Evolutionary conservation across 37 sponge, comb jelly and placozoan species (phyloP), one percentile per base, ranked within the genome.

Genomic region (Chondrilla cf. caribensis): DNA sequence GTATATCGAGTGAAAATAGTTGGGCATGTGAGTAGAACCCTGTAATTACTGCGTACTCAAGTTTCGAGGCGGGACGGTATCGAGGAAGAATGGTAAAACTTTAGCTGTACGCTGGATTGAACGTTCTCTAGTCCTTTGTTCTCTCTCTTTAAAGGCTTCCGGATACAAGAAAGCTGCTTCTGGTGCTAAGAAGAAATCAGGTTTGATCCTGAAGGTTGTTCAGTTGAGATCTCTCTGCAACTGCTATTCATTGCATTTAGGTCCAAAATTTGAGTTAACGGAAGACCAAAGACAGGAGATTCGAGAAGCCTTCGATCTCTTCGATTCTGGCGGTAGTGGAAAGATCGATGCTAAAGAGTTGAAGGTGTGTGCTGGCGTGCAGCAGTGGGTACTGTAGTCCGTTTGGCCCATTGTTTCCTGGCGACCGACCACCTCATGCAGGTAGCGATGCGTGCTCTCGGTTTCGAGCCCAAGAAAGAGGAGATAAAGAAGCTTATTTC

Each of bases 221-320:
- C 11, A 14, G 51, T 11, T 47, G 11, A 14, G 51, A 6, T 47
- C 51, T 11, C n/a, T n/a, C n/a, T n/a, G n/a, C n/a, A n/a, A n/a
- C n/a, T n/a, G n/a, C n/a, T n/a, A n/a, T n/a, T n/a, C n/a, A n/a
- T 47, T 47, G 51, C 51, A 47, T 11, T 18, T 73, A 93, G 97
- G 89, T 43, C 96, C 98, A 18, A 91, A 90, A 59, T 79, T 82
- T 58, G 99, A 98, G 77, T 86, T 98, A 47, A 95, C 99, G 17
- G 99, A 98, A 64, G 99, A 98, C 57, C 99, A 98, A 80, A 95
- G 93, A 79, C 99, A 98, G 47, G 99, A 98, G 64, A 96, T 98
- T 57, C 84, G 90, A 58, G 99, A 98, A 78, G 99, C 99, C 41
- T 98, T 98, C 81, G 99, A 98, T 60, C 83, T 98, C 37, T 98